Evolutionary conservation across 2,797 vertebrate genomes (phyloP).

Genomic region (Tinamus major): DNA sequence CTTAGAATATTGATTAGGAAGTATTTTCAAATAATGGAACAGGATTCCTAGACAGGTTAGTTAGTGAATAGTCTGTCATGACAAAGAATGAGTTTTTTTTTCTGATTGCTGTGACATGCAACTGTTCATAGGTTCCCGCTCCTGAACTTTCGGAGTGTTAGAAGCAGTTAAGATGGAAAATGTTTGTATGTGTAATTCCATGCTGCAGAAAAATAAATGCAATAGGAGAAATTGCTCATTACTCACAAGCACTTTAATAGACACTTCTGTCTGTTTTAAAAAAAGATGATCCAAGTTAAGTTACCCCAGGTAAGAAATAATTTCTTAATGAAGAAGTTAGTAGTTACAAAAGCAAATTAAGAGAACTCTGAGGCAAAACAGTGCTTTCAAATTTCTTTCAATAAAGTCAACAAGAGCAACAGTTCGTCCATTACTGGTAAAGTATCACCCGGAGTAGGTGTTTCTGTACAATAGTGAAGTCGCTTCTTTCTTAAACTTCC

Average conservation of each 20-base stretch:
- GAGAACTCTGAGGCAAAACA: neutral
- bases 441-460: neutral
- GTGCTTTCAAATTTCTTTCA: neutral
- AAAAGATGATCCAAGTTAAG: neutral
- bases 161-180: neutral
- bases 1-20: neutral
- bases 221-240: neutral
- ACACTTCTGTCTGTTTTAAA: neutral
- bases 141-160: neutral
- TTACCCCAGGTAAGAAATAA: neutral
- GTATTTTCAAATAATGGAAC: neutral
- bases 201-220: neutral
- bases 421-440: neutral
- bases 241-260: neutral
- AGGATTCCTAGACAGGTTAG: neutral
- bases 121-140: neutral
- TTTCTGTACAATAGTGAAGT: neutral
- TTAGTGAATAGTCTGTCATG: neutral
- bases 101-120: neutral
- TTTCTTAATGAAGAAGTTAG: neutral
- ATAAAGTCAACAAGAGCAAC: neutral
- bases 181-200: neutral
- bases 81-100: neutral
- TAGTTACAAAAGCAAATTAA: neutral
- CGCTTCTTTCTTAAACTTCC: neutral